Conservation (phyloP, 2,888 invertebrate genomes). For the Ophion obscuratus region DNA sequence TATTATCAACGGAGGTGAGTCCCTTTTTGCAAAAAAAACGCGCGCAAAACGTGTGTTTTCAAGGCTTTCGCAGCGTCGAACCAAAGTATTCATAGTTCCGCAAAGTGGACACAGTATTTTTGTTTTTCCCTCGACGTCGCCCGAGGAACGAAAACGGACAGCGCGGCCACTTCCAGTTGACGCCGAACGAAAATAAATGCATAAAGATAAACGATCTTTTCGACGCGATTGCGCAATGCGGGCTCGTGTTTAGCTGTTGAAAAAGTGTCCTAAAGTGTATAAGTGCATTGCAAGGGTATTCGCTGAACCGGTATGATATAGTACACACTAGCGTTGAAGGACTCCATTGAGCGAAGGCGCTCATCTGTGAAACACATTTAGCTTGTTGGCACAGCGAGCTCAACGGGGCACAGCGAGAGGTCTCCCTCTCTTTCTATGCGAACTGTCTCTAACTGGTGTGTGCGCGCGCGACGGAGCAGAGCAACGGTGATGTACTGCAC, state of each 20-base stretch:
- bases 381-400: slow-evolving; percentile 83
- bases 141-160: neutral
- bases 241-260: slow-evolving; percentile 24
- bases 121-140: neutral
- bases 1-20: too few species aligned
- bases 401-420: slow-evolving; percentile 78
- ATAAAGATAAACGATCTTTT: slow-evolving; percentile 8
- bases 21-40: too few species aligned
- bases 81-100: too few species aligned
- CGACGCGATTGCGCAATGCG: slow-evolving; percentile 2
- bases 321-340: slow-evolving; percentile 61
- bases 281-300: slow-evolving; percentile 60
- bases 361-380: slow-evolving; percentile 84
- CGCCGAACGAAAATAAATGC: neutral
- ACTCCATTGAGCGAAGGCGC: slow-evolving; percentile 81
- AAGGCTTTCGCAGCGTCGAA: too few species aligned
- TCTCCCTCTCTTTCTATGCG: slow-evolving; percentile 61
- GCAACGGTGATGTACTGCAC: slow-evolving; percentile 36
- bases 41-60: too few species aligned
- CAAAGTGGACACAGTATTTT: neutral
- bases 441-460: slow-evolving; percentile 58
- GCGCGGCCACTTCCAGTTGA: slow-evolving; percentile 7
- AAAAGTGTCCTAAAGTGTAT: slow-evolving; percentile 37
- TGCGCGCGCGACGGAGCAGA: slow-evolving; percentile 51
- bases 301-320: slow-evolving; percentile 64